phyloP scores from a whole-genome alignment of 2,888 invertebrate genomes.

The Drosophila colorata region DNA sequence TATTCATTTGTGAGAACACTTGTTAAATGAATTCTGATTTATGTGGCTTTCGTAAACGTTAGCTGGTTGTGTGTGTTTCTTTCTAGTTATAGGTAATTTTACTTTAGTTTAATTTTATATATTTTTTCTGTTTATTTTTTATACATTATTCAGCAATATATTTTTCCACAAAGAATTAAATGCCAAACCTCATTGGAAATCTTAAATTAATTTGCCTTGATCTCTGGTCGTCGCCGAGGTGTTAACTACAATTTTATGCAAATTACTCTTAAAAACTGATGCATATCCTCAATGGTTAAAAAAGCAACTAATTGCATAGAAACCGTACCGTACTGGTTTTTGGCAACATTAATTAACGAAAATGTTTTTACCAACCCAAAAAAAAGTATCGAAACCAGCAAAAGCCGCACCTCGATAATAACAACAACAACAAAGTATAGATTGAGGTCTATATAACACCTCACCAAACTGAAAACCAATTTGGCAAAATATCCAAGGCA shows the following conservation, averaged over 20 bases:
- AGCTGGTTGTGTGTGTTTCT: background rate
- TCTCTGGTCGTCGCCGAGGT: constrained; percentile 45
- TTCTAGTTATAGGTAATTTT: background rate
- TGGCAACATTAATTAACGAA: constrained; percentile 63
- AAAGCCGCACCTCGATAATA: constrained; percentile 43
- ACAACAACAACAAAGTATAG: constrained; percentile 3
- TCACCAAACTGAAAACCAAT: constrained; percentile 10
- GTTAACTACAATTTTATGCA: constrained; percentile 78
- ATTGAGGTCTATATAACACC: constrained; percentile 32
- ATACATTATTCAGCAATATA: background rate
- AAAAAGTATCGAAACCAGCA: constrained; percentile 10
- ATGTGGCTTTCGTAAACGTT: constrained; percentile 3
- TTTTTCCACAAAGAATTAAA: background rate
- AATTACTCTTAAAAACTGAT: constrained; percentile 59
- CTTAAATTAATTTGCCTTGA: constrained; percentile 21
- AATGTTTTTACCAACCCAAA: constrained; percentile 20
- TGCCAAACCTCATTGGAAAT: constrained; percentile 31
- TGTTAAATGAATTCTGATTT: constrained; percentile 1
- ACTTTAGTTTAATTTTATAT: background rate
- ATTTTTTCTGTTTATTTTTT: background rate
- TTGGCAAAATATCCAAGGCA: constrained; percentile 8
- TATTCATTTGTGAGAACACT: background rate
- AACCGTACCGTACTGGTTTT: constrained; percentile 25
- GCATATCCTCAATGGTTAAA: constrained; percentile 59
- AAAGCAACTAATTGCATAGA: constrained; percentile 64